Conservation (phyloP, 1,140 invertebrate genomes). For the Pseudomyrmex cubaensis region DNA sequence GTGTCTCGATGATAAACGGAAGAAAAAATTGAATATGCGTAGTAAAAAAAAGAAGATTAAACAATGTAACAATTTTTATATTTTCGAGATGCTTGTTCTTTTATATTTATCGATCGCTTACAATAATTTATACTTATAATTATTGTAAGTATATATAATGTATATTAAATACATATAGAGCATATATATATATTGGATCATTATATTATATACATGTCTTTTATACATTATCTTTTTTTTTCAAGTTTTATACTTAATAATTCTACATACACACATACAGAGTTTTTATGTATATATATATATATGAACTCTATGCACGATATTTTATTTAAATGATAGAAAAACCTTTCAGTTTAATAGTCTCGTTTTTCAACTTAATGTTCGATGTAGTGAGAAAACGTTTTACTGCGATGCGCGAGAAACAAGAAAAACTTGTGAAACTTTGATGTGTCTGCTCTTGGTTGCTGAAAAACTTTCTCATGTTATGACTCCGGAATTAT, state of each 20-base stretch:
- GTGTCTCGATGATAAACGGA: slow-evolving; percentile 76
- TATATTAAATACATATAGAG: no score
- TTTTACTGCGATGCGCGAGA: not conserved
- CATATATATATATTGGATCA: no score
- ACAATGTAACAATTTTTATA: no score
- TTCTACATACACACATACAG: no score
- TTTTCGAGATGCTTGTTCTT: no score
- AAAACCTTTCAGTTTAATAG: slow-evolving; percentile 11
- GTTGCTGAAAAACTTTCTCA: slow-evolving; percentile 40
- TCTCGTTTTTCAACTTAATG: slow-evolving; percentile 27
- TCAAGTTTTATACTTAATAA: no score
- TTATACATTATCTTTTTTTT: no score
- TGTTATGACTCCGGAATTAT: slow-evolving; percentile 63
- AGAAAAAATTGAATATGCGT: slow-evolving; percentile 61
- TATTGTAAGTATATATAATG: no score
- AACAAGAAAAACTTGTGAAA: slow-evolving; percentile 64
- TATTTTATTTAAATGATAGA: slow-evolving; percentile 43
- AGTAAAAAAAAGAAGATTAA: no score
- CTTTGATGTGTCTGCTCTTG: slow-evolving; percentile 39
- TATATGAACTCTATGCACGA: not conserved
- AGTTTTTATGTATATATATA: not conserved
- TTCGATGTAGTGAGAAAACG: slow-evolving; percentile 41
- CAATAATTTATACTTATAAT: no score
- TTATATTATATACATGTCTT: no score
- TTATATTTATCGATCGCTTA: no score